Evolutionary conservation across 2,888 invertebrate species (phyloP).

Genomic region (Mesochorus sp.): DNA sequence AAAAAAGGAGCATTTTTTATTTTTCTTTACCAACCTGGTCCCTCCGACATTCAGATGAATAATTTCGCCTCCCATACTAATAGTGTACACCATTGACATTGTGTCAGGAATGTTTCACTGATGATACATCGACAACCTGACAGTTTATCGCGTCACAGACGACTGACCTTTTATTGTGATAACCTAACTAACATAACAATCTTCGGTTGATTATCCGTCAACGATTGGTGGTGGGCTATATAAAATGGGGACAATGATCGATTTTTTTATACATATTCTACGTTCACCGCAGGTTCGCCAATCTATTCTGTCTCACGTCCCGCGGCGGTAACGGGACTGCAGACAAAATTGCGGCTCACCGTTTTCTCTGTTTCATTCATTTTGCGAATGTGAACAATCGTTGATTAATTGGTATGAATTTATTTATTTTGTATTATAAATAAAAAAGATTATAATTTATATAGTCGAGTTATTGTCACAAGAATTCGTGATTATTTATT

Average conservation of each 20-base stretch:
- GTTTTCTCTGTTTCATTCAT: too few relatives aligned
- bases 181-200: constrained; percentile 9
- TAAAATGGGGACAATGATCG: not conserved
- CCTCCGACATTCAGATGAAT: constrained; percentile 98
- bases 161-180: not conserved
- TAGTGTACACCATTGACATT: constrained; percentile 82
- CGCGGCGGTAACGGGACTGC: too few relatives aligned
- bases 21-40: constrained; percentile 89
- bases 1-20: constrained; percentile 9
- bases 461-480: too few relatives aligned
- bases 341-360: too few relatives aligned
- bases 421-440: too few relatives aligned
- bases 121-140: constrained; percentile 32
- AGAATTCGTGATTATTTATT: too few relatives aligned
- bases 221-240: too few relatives aligned
- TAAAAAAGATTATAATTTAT: too few relatives aligned
- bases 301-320: too few relatives aligned
- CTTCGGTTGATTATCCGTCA: not conserved
- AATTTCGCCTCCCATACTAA: constrained; percentile 87
- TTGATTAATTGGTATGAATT: too few relatives aligned
- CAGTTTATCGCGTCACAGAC: constrained; percentile 25
- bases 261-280: not conserved
- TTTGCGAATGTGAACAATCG: too few relatives aligned
- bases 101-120: constrained; percentile 24
- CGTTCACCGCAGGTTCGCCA: too few relatives aligned